A percentile compares a stretch with the other conserved stretches of the same genome.
These are phyloP conservation scores for Drosophila fulvimacula DNA, from an alignment of 2,888 invertebrate species.

Conservation along the genomic window DNA sequence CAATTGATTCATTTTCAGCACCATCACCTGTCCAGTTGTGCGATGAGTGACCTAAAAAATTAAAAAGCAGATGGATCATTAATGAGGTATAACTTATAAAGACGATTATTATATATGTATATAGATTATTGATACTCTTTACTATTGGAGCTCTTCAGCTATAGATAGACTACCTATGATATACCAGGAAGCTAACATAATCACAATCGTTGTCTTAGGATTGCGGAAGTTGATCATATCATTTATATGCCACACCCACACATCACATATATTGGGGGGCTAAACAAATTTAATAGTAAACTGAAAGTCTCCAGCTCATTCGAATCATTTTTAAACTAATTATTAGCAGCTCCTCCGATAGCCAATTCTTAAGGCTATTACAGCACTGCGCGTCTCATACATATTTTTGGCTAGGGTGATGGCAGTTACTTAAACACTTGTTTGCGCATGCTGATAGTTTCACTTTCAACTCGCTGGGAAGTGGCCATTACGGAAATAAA, in stretches of 20 bases:
- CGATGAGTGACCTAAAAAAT: constrained; percentile 94
- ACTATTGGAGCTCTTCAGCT: background rate
- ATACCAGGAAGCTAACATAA: background rate
- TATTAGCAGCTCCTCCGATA: background rate
- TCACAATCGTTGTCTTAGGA: no score
- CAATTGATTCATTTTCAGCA: constrained; percentile 97
- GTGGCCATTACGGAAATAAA: constrained; percentile 75
- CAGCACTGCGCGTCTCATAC: background rate
- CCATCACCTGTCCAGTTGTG: constrained; percentile 97
- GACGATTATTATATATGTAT: background rate
- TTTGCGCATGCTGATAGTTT: constrained; percentile 54
- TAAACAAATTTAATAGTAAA: background rate
- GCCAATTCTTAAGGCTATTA: background rate
- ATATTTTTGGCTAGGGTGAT: constrained; percentile 26
- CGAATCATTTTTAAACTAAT: no score
- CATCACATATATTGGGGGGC: background rate
- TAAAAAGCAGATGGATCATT: background rate
- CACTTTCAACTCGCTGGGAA: constrained; percentile 64
- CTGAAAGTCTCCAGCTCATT: background rate
- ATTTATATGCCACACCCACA: background rate
- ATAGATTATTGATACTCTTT: background rate
- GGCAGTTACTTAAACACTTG: constrained; percentile 38
- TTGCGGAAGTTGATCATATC: background rate
- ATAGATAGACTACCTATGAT: no score
- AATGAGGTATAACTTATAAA: background rate